Base-by-base conservation (phyloP, 2,113 vertebrate genomes). In the Antennarius striatus region DNA sequence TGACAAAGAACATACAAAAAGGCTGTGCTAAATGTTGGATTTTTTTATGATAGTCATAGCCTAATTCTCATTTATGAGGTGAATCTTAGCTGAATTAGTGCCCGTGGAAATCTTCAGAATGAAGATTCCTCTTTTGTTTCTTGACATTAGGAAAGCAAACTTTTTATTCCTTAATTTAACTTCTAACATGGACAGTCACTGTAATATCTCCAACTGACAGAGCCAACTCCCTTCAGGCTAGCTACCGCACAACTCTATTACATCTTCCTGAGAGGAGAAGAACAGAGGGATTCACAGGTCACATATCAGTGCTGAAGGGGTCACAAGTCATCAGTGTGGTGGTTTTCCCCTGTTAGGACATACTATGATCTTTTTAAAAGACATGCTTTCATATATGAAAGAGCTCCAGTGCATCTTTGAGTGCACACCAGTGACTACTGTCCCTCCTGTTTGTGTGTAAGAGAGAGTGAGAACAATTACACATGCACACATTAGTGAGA, bases 51-150 rank as follows among this genome's bases (percentile, higher is more conserved):
- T 90, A 88, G 83, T 89, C 82, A 71, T 88, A 86, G 85, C 71
- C 66, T 89, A 82, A 93, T 95, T 93, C 93, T 95, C 94, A 95
- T 95, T 96, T 94, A 95, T 94, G 94, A 96, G 93, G 94, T 94
- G 80, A 88, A 87, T 94, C 95, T 94, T 89, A 94, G 94, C 94
- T 95, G 91, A 90, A 94, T 93, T 91, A 95, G 94, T 88, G 86
- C 93, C 93, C 86, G 75, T 86, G 89, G 94, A 96, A 94, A 94
- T 93, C 94, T 95, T 95, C 95, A 94, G 94, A 90, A 90, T 93
- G 92, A 94, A 93, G 93, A 95, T 93, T 95, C 93, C 90, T 90
- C 89, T 80, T 53, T 83, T 86, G 48, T 77, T 71, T 85, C 70
- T 86, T 59, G 61, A 70, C 66, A 79, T 69, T 81, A 89, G 80